Base-by-base conservation (phyloP, 37 sponge, comb jelly and placozoan genomes). In the Ianthella basta region DNA sequence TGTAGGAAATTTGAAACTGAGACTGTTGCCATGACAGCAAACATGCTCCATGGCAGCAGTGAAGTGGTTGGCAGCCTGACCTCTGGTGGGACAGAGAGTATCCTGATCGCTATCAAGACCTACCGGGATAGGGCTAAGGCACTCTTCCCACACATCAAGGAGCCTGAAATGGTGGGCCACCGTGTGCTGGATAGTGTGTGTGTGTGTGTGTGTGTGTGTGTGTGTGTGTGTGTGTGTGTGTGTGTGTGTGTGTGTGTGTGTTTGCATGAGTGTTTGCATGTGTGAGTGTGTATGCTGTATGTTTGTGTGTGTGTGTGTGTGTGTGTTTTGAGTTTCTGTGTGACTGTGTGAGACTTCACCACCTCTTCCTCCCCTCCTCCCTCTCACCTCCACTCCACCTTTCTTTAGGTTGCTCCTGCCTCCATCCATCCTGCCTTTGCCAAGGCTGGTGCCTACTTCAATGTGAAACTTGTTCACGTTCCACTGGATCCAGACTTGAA, bases 1-100 rank as follows among this genome's bases (percentile, higher is more conserved):
- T 75, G 20, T 80, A 81, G 85, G 60, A 86, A 75, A 60, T 91
- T 96, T 81, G 97, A 96, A 83, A 84, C 79, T 8, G 97, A 96
- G 80, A 69, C 73, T 0, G 92, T 93, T 75, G 78, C 78, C 53
- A 75, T 75, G 78, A 75, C 78, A 40, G 78, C 78, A 1, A 75
- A 75, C 54, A 75, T 75, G 78, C 78, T 75, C 50, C 78, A 75
- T 36, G 78, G 78, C 54, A 44, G 39, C 38, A 24, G 53, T 24
- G 37, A 75, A 4, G 78, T 75, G 32, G 78, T 75, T 75, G 81
- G 81, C 81, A 80, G 37, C 64, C 59, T 92, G 57, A 95, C 96
- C 8, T 86, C 90, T 25, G 97, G 97, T 21, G 97, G 97, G 15
- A 97, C 93, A 20, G 97, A 97, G 91, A 97, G 97, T 63, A 94